phyloP scores from a whole-genome alignment of 2,113 vertebrate genomes.

The Hippocampus barbouri region DNA sequence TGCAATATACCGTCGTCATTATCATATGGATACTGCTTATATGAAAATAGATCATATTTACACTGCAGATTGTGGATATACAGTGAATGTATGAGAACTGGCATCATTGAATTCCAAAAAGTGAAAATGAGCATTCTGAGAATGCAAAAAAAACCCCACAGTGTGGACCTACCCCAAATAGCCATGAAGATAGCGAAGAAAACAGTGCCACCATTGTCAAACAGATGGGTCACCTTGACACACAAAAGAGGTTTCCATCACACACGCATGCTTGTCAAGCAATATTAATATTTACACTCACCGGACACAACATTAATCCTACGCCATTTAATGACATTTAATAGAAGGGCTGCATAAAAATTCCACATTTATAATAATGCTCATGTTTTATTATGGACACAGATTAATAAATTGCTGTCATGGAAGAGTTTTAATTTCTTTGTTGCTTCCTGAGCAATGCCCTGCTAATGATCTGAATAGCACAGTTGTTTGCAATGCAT shows the following conservation, averaged over 20 bases:
- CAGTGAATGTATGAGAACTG: constrained; percentile 19
- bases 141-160: background rate
- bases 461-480: background rate
- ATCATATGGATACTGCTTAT: constrained; percentile 5
- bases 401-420: too few relatives aligned
- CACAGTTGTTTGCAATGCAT: background rate
- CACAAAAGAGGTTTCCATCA: background rate
- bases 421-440: too few relatives aligned
- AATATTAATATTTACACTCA: background rate
- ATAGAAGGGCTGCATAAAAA: background rate
- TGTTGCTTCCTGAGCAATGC: background rate
- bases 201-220: constrained; percentile 77
- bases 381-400: too few relatives aligned
- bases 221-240: constrained; percentile 75
- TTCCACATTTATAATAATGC: too few relatives aligned
- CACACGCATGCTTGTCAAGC: background rate
- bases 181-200: constrained; percentile 81
- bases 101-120: constrained; percentile 22
- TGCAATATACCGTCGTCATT: constrained; percentile 21
- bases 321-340: background rate
- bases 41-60: background rate
- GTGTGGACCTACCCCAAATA: constrained; percentile 72
- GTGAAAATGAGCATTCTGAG: background rate
- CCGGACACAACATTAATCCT: background rate
- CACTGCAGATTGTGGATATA: constrained; percentile 15